These are phyloP conservation scores for Heterohyrax brucei DNA, from an alignment of 2,797 vertebrate genomes.

Conservation along the genomic window DNA sequence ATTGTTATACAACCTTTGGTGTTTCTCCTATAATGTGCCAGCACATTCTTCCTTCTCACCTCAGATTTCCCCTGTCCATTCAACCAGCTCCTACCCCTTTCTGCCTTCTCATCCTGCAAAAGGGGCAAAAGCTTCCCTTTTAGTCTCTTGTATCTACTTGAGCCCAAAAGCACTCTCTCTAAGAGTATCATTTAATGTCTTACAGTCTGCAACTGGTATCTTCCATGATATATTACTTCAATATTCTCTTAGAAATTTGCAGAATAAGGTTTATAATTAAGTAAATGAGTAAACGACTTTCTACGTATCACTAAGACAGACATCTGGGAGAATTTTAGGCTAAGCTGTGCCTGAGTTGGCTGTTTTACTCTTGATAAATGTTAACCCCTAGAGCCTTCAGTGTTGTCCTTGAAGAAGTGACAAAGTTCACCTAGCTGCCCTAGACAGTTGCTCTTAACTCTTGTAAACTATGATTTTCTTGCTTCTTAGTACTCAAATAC, in stretches of 20 bases:
- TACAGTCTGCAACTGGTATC: too few relatives aligned
- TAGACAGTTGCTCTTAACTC: not conserved
- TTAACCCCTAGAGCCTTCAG: not conserved
- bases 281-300: not conserved
- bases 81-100: too few relatives aligned
- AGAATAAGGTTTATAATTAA: not conserved
- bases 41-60: too few relatives aligned
- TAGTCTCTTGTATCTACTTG: too few relatives aligned
- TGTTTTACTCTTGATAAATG: not conserved
- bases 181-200: too few relatives aligned
- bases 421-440: not conserved
- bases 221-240: not conserved
- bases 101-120: too few relatives aligned
- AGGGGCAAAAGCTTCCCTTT: too few relatives aligned
- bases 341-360: not conserved
- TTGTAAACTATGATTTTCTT: not conserved
- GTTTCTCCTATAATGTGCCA: too few relatives aligned
- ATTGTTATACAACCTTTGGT: too few relatives aligned
- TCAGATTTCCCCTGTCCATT: too few relatives aligned
- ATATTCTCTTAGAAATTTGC: not conserved
- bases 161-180: too few relatives aligned
- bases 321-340: conserved; percentile 16
- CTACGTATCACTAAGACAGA: not conserved
- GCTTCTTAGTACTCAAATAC: conserved; percentile 42
- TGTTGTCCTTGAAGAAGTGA: not conserved